These are phyloP conservation scores for Hippopotamyrus pictus DNA, from an alignment of 2,797 vertebrate species.

Conservation along the genomic window DNA sequence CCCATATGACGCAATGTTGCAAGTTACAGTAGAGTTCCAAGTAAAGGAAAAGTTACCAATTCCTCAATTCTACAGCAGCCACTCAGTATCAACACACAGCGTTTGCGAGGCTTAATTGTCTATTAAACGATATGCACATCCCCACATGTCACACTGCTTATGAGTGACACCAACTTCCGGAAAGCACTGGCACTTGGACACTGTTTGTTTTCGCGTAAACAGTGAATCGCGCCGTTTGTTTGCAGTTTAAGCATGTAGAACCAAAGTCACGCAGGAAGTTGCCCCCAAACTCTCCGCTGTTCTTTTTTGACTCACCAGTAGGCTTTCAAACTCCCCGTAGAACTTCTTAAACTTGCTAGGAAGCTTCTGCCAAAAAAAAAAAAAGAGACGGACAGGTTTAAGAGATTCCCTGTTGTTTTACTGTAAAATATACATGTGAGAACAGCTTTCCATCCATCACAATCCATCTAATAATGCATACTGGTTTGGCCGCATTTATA, in stretches of 20 bases:
- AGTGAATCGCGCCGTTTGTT: background rate
- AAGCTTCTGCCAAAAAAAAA: slow-evolving; percentile 80
- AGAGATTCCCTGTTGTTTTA: background rate
- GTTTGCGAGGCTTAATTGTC: background rate
- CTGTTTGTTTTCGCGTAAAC: background rate
- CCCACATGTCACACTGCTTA: background rate
- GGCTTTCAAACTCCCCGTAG: slow-evolving; percentile 95
- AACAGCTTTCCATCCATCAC: background rate
- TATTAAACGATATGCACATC: background rate
- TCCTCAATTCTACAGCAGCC: background rate
- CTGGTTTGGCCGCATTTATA: background rate
- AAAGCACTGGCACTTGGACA: background rate
- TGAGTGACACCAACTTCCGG: background rate
- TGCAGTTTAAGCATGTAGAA: background rate
- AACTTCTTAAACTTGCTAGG: slow-evolving; percentile 99
- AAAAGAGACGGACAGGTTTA: background rate
- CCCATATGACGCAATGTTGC: background rate
- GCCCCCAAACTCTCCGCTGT: background rate
- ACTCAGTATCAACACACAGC: background rate
- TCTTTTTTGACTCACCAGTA: slow-evolving; percentile 77
- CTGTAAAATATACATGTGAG: background rate
- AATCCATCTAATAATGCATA: background rate
- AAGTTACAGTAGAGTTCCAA: background rate
- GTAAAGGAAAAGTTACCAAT: background rate
- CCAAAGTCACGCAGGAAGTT: background rate